Evolutionary conservation across 2,113 vertebrate species (phyloP).

Genomic region (Trinectes maculatus): DNA sequence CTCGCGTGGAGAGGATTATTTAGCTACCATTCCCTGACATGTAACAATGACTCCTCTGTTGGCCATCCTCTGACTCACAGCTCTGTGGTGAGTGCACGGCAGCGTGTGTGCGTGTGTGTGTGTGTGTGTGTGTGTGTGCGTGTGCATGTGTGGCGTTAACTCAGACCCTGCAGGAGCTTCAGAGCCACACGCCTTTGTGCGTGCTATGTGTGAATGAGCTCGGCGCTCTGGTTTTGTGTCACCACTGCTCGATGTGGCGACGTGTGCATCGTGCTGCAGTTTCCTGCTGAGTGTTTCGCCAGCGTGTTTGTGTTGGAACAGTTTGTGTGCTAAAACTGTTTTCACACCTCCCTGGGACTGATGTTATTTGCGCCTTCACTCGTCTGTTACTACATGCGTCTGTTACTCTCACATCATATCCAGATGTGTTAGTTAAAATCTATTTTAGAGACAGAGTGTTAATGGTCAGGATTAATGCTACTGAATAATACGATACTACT

Average conservation of each 20-base stretch:
- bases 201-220: background rate
- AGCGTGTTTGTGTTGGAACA: too few species aligned
- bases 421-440: too few species aligned
- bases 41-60: slow-evolving; percentile 64
- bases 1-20: slow-evolving; percentile 59
- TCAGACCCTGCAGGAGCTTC: slow-evolving; percentile 13
- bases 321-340: slow-evolving; percentile 14
- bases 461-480: too few species aligned
- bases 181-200: background rate
- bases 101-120: background rate
- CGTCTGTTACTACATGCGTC: too few species aligned
- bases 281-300: slow-evolving; percentile 41
- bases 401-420: background rate
- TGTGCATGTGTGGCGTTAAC: slow-evolving; percentile 2
- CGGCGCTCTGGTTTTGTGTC: slow-evolving; percentile 35
- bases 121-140: too few species aligned
- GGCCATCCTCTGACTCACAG: slow-evolving; percentile 33
- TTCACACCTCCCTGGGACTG: background rate
- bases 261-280: background rate
- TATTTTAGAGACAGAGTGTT: background rate
- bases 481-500: too few species aligned
- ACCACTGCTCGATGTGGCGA: slow-evolving; percentile 11
- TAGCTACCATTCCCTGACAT: slow-evolving; percentile 5
- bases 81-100: slow-evolving; percentile 8
- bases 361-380: too few species aligned